Evolutionary conservation across 2,113 vertebrate species (phyloP), one percentile per base, ranked within the genome.

Genomic region (Muntiacus reevesi): DNA sequence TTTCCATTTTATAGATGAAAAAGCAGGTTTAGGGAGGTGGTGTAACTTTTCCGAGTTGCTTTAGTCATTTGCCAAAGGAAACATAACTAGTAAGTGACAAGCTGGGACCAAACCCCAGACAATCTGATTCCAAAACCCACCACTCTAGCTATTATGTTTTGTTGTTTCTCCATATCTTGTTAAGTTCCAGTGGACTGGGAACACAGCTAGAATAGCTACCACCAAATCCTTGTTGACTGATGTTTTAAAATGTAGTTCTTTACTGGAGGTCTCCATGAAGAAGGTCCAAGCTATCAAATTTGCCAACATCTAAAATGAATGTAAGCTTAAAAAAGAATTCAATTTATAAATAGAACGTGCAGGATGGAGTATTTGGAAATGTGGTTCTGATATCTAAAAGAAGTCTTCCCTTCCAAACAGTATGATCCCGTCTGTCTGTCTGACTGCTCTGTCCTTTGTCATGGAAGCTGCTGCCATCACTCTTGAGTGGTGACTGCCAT

Each of bases 361-460:
- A 95, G 93, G 93, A 71, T 36, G 74, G 62, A 33, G 4, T 94
- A 94, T 94, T 87, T 95, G 36, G 78, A 95, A 87, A 94, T 93
- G 78, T 91, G 79, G 78, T 86, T 96, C 79, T 95, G 87, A 89
- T 87, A 87, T 90, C 93, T 97, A 97, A 96, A 97, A 89, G 93
- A 93, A 92, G 78, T 55, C 36, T 95, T 92, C 71, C 52, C 36
- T 96, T 95, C 92, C 78, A 81, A 90, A 84, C n/a, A 57, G 19
- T 52, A 7, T 89, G 12, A 28, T 50, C 59, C 55, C 67, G 81
- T 78, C 81, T 55, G n/a, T 33, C 74, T 15, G 59, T 50, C 55
- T 55, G 90, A 13, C 60, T 19, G 28, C 55, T 91, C 43, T 89
- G 62, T 54, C 81, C 43, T 59, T 78, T 5, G 50, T 55, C 40